phyloP scores from a whole-genome alignment of 2,113 vertebrate species.

The Coptodon rendalli region DNA sequence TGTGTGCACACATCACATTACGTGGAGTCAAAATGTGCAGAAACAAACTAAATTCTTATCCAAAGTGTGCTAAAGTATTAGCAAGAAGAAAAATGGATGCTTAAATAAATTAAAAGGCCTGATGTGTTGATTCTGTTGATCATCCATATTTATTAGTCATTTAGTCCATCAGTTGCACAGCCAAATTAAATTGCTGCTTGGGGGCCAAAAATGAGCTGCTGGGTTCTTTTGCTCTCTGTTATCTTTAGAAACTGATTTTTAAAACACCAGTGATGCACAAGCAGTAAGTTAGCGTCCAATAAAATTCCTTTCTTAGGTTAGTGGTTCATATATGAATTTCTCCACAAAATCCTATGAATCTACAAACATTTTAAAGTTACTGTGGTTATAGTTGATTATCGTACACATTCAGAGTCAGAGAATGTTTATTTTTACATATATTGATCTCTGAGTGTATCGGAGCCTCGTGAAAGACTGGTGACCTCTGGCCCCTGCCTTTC shows the following conservation, averaged over 20 bases:
- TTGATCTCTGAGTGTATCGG: neutral
- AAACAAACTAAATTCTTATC: neutral
- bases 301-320: neutral
- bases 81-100: neutral
- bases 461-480: neutral
- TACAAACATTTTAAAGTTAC: neutral
- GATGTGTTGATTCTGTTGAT: neutral
- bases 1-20: neutral
- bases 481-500: neutral
- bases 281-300: neutral
- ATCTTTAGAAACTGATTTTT: neutral
- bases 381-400: accelerated
- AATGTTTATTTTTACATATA: neutral
- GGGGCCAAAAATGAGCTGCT: neutral
- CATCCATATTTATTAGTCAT: neutral
- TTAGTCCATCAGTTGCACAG: neutral
- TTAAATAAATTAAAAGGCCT: neutral
- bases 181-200: neutral
- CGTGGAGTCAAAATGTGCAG: neutral
- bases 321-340: neutral
- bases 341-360: neutral
- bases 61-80: neutral
- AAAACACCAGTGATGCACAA: neutral
- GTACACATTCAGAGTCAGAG: neutral
- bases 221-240: neutral